phyloP scores from a whole-genome alignment of 2,888 invertebrate species.

The Liopterus haemorrhoidalis region DNA sequence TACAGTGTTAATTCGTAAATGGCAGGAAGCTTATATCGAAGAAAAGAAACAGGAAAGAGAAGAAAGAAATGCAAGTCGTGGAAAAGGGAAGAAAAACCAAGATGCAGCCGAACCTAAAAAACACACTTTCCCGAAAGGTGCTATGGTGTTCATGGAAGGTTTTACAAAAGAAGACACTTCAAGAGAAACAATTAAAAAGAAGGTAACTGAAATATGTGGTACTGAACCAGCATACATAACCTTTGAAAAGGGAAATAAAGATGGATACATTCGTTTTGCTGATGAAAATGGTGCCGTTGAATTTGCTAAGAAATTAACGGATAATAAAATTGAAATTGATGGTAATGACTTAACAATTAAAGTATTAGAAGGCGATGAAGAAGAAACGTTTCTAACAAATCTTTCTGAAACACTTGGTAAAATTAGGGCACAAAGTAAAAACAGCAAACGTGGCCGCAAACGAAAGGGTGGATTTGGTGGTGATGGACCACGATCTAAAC shows the following conservation, averaged over 20 bases:
- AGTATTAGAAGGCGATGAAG: slow-evolving; percentile 66
- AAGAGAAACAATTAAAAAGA: slow-evolving; percentile 69
- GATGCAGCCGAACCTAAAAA: slow-evolving; percentile 46
- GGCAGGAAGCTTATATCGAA: slow-evolving; percentile 63
- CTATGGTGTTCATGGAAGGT: slow-evolving; percentile 65
- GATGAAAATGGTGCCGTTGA: slow-evolving; percentile 64
- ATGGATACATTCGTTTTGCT: slow-evolving; percentile 66
- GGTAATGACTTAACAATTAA: slow-evolving; percentile 52
- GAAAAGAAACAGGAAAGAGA: slow-evolving; percentile 64
- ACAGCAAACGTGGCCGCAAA: slow-evolving; percentile 35
- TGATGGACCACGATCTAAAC: slow-evolving; percentile 30
- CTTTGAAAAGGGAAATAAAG: slow-evolving; percentile 65
- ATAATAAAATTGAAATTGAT: slow-evolving; percentile 54
- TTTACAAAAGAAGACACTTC: slow-evolving; percentile 55
- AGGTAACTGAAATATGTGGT: slow-evolving; percentile 55
- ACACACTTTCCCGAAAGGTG: slow-evolving; percentile 62
- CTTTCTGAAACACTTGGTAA: slow-evolving; percentile 55
- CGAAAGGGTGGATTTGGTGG: slow-evolving; percentile 41
- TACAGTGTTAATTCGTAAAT: slow-evolving; percentile 59
- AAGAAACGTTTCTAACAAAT: slow-evolving; percentile 59
- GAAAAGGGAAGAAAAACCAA: slow-evolving; percentile 48
- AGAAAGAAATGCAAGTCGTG: slow-evolving; percentile 43
- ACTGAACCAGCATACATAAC: slow-evolving; percentile 68
- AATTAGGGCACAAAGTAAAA: slow-evolving; percentile 47
- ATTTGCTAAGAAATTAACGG: slow-evolving; percentile 57